Conservation (phyloP, 2,113 vertebrate genomes). For the Cnemophilus loriae region DNA sequence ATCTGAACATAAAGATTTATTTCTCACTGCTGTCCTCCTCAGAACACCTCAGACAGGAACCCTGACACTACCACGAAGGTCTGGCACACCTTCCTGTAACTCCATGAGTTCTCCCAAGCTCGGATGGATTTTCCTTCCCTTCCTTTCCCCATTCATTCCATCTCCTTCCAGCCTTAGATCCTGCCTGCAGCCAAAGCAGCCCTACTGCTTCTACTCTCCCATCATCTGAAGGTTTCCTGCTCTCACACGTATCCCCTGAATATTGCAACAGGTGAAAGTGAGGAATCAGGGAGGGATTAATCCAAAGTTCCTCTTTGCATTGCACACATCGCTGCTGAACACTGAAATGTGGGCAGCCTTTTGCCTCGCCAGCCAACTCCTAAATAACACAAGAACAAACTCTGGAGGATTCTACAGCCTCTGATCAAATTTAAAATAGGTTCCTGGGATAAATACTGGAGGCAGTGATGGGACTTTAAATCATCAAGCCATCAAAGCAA, state of each 20-base stretch:
- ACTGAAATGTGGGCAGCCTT: background rate
- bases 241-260: background rate
- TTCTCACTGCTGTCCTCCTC: background rate
- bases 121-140: background rate
- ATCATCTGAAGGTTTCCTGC: background rate
- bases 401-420: background rate
- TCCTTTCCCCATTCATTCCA: background rate
- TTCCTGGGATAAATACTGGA: slow-evolving; percentile 18
- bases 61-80: background rate
- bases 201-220: background rate
- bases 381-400: background rate
- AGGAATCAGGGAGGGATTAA: background rate
- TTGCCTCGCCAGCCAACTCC: background rate
- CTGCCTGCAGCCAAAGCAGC: background rate
- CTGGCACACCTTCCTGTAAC: background rate
- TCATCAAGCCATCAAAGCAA: slow-evolving; percentile 11
- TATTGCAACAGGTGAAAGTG: background rate
- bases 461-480: slow-evolving; percentile 10
- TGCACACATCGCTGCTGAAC: background rate
- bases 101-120: background rate
- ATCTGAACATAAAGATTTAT: background rate
- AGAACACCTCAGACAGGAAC: background rate
- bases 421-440: slow-evolving; percentile 16
- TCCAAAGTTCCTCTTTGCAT: background rate
- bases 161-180: background rate